Evolutionary conservation across 2,797 vertebrate species (phyloP), one percentile per base, ranked within the genome.

Genomic region (Leucoraja ocellata): DNA sequence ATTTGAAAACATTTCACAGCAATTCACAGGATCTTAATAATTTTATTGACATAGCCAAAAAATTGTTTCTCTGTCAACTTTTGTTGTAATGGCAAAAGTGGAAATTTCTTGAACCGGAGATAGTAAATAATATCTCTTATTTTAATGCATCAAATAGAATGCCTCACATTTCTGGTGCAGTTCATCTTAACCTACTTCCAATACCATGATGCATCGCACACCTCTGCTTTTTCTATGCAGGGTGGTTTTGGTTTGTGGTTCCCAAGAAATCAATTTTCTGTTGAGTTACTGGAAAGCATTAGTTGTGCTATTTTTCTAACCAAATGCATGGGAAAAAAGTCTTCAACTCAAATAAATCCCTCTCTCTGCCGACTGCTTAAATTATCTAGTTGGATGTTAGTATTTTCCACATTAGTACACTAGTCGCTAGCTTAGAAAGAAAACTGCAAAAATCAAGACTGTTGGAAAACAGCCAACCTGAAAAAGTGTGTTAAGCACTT

Each of bases 181-280:
- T 84, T 58, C 28, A 36, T 68, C 61, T 88, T 68, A 68, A 36
- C 21, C 14, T 88, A 68, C n/a, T 65, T 88, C 61, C 54, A 88
- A 65, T 32, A 88, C 58, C 16, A 84, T 68, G 16, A 84, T 88
- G 16, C 63, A 88, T 88, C 5, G 36, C 8, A 8, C 11, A n/a
- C 63, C 61, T 28, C 61, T 63, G 61, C 84, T 88, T 88, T 83
- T 36, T 88, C 84, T 68, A 88, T 32, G 16, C 84, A 88, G 83
- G 61, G 68, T 68, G 84, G 68, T n/a, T n/a, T n/a, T 88, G 16
- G 63, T 16, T 88, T 88, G 14, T 88, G 16, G 61, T 88, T 88
- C n/a, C n/a, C n/a, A 88, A 88, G 61, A 21, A 88, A 88, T 16
- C 14, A 32, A 14, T 88, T 71, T 32, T 88, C 65, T 77, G 28